Base-by-base conservation (phyloP, 2,888 invertebrate species). In the Melanotus villosus region DNA sequence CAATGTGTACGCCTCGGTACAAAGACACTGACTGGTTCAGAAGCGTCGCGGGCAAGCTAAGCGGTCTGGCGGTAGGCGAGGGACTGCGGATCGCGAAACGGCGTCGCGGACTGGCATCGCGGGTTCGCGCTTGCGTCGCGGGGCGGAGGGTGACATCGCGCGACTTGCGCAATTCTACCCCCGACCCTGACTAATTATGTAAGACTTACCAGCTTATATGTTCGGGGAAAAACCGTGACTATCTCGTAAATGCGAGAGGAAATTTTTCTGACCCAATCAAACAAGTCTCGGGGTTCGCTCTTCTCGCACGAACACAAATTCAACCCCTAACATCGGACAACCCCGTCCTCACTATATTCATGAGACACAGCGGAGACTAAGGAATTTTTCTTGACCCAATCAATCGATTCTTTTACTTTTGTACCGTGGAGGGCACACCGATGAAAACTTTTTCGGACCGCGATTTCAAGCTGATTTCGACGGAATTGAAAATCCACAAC, bases 1-100 rank as follows among this genome's bases (percentile, higher is more conserved):
- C 68, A 74, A 76, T 78, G 77, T 81, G 83, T 81, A 81, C 83
- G 82, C 83, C 83, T 84, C 84, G 83, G 79, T 82, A 83, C 81
- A 82, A 81, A 84, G 82, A 81, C 81, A 83, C 83, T 80, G 80
- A 83, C 83, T 82, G 82, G 81, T 83, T 79, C 75, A 72, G 68
- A 84, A 84, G 83, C 83, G 83, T 82, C 82, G 83, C 83, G 84
- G 83, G 83, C 83, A 84, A 84, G 84, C 84, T 84, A 84, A 84
- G 84, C 84, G 84, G 81, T 83, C 84, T 84, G 84, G 84, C 84
- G 83, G 83, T 84, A 84, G 84, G 84, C 84, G 82, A 83, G 84
- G 84, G 84, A 84, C 83, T 84, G 84, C 77, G 77, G 76, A 83
- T 82, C 83, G 86, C 84, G 83, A 84, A 80, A 82, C 80, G 81